phyloP scores from a whole-genome alignment of 2,797 vertebrate species.

The Margarornis squamiger region DNA sequence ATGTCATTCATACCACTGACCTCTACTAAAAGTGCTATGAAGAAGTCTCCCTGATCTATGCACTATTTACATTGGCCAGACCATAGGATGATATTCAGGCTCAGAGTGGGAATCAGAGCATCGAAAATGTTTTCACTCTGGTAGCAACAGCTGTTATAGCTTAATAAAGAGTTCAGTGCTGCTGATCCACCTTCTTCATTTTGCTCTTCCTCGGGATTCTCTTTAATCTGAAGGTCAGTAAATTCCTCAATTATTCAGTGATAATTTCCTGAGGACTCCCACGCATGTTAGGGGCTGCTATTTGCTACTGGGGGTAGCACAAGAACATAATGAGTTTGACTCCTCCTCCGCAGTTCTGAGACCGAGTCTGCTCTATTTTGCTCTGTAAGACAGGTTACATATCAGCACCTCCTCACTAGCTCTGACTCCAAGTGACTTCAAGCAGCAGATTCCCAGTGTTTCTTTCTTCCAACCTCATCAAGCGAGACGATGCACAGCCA shows the following conservation, averaged over 20 bases:
- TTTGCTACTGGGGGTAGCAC: not conserved
- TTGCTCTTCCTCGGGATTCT: not conserved
- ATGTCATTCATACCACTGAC: not conserved
- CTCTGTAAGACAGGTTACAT: not conserved
- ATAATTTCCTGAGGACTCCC: not conserved
- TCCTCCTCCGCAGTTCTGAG: not conserved
- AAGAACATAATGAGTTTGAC: not conserved
- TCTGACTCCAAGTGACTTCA: not conserved
- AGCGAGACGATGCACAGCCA: not conserved
- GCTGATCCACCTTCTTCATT: not conserved
- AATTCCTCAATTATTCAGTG: not conserved
- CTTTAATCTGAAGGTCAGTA: not conserved
- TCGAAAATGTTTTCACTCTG: not conserved
- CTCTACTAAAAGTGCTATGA: not conserved
- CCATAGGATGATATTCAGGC: not conserved
- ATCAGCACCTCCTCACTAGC: not conserved
- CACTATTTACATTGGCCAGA: not conserved
- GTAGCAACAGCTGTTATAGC: not conserved
- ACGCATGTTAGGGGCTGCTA: not conserved
- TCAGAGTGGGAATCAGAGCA: not conserved
- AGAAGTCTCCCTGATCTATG: not conserved
- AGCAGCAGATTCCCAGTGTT: not conserved
- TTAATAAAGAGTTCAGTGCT: not conserved
- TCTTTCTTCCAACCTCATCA: not conserved
- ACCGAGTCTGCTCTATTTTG: not conserved